Evolutionary conservation across 2,113 vertebrate genomes (phyloP), one percentile per base, ranked within the genome.

Genomic region (Apeltes quadracus): DNA sequence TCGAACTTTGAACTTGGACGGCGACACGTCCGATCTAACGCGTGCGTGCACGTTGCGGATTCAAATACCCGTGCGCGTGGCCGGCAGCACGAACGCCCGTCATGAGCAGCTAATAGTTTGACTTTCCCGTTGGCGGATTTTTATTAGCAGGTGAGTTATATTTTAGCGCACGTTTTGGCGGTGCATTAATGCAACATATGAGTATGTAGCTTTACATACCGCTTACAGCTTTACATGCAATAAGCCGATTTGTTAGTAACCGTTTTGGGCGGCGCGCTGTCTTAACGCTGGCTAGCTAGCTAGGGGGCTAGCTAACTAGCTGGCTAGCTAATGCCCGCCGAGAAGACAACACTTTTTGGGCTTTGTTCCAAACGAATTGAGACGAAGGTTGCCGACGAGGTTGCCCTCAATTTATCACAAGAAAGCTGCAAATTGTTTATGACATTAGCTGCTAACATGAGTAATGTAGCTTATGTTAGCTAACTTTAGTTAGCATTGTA

Each of bases 151-250:
- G 39, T 59, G 13, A 58, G 72, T 51, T 29, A 1, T 10, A 10
- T n/a, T 58, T 27, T 18, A 20, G 1, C 13, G 0, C 3, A 48
- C 18, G 9, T 8, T 50, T 32, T 13, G 1, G 8, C 5, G 3
- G 8, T 1, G 2, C 50, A 36, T 10, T 5, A 5, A 44, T 25
- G 5, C 15, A 7, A 0, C 29, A 22, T 9, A n/a, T 1, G 29
- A 7, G 32, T 13, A 1, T 0, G 2, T 22, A 16, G 3, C 34
- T 25, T 41, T 18, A 23, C 1, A 2, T 11, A 1, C 0, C 13
- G 20, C 14, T 34, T 34, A 36, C 3, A 20, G n/a, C 23, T 34
- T 15, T 3, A 0, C 2, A 34, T 25, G 22, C 13, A 7, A 29
- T 14, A 13, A 0, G 23, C 39, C 23, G 39, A 36, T 10, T 18